A percentile compares a stretch with the other conserved stretches of the same genome.
Conservation (phyloP, 2,888 invertebrate species). For the Chrysotoxum bicinctum region DNA sequence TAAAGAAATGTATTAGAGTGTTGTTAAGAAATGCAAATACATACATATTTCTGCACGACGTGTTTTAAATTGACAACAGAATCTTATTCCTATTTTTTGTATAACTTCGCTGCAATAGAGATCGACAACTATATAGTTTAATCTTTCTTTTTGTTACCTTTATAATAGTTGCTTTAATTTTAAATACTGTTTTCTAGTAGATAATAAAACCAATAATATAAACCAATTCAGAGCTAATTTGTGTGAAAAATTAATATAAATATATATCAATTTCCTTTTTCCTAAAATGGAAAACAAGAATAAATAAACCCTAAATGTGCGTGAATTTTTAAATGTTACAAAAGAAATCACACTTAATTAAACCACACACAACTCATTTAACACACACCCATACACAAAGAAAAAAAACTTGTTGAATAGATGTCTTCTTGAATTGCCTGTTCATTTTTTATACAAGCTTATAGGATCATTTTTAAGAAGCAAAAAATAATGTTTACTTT, state of each 20-base stretch:
- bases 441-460: not conserved
- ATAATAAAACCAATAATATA: conserved; percentile 54
- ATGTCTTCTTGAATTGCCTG: conserved; percentile 29
- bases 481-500: conserved; percentile 17
- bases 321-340: conserved; percentile 40
- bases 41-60: not conserved
- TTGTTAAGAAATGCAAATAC: not conserved
- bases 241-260: conserved; percentile 18
- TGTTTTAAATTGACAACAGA: conserved; percentile 5
- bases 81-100: conserved; percentile 19
- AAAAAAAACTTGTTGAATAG: conserved; percentile 18
- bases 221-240: conserved; percentile 29
- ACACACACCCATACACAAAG: not conserved
- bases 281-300: not conserved
- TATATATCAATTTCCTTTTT: conserved; percentile 22
- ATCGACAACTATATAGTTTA: conserved; percentile 16
- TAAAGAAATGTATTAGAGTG: not conserved
- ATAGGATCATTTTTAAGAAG: conserved; percentile 40
- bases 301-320: conserved; percentile 17
- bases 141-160: conserved; percentile 33
- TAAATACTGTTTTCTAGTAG: conserved; percentile 62
- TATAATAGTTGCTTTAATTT: conserved; percentile 23
- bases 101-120: conserved; percentile 40
- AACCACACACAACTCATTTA: conserved; percentile 17
- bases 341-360: conserved; percentile 32